phyloP scores from a whole-genome alignment of 1,140 invertebrate genomes.

The Centruroides sculpturatus region DNA sequence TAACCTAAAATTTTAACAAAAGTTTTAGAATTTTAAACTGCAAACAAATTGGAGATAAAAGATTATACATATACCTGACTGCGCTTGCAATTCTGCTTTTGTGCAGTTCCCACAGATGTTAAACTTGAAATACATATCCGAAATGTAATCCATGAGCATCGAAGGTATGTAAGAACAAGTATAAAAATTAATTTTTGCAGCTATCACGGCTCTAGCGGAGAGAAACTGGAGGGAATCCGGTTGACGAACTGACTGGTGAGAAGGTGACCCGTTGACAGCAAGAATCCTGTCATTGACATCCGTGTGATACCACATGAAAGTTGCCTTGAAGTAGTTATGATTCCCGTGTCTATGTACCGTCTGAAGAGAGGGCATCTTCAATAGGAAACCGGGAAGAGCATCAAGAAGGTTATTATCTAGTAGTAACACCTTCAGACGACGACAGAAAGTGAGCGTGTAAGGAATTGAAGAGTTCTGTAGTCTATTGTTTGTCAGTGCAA shows the following conservation, averaged over 20 bases:
- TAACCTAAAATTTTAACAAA: conserved; percentile 26
- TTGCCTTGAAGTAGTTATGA: conserved; percentile 39
- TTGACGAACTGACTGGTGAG: conserved; percentile 9
- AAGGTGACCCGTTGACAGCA: conserved; percentile 10
- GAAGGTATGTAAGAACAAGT: conserved; percentile 4
- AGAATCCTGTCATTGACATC: conserved; percentile 35
- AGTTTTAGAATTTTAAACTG: not conserved
- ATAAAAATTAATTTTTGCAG: conserved; percentile 31
- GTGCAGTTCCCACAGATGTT: conserved; percentile 32
- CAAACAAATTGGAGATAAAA: not conserved
- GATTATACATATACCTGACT: conserved; percentile 14
- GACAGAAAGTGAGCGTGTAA: conserved; percentile 33
- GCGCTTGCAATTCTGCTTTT: conserved; percentile 23
- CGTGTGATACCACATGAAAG: conserved; percentile 40
- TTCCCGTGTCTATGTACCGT: conserved; percentile 39
- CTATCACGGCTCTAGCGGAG: conserved; percentile 30
- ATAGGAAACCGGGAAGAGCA: conserved; percentile 36
- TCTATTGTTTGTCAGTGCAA: conserved; percentile 36
- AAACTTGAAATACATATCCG: conserved; percentile 30
- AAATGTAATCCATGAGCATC: conserved; percentile 31
- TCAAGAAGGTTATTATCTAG: conserved; percentile 37
- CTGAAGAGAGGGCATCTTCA: conserved; percentile 29
- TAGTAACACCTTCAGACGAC: conserved; percentile 26
- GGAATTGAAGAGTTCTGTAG: conserved; percentile 36
- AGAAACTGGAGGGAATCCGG: conserved; percentile 27